Percentiles rank a stretch among this genome's conserved stretches.
Evolutionary conservation across 2,113 vertebrate genomes (phyloP).

Genomic region (Colinus virginianus): DNA sequence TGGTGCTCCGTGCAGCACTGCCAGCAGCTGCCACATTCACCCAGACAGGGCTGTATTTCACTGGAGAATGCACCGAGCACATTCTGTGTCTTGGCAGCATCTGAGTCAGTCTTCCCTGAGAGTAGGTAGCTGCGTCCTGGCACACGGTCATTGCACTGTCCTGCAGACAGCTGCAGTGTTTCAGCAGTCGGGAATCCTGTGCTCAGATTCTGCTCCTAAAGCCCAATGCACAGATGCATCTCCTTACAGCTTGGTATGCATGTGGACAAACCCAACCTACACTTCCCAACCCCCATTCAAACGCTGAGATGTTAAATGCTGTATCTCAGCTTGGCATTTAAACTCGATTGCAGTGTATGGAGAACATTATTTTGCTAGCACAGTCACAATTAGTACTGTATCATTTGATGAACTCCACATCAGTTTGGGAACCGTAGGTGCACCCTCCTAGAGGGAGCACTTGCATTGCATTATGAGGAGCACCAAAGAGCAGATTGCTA

Average conservation of each 20-base stretch:
- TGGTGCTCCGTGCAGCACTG: background rate
- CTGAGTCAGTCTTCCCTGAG: background rate
- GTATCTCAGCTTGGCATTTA: background rate
- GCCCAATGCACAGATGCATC: background rate
- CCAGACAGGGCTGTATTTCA: background rate
- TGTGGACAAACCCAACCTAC: background rate
- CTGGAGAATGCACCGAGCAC: background rate
- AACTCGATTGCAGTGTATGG: background rate
- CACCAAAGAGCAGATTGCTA: background rate
- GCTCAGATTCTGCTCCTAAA: background rate
- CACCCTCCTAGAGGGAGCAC: background rate
- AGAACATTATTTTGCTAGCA: background rate
- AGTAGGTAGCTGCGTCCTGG: rapidly evolving
- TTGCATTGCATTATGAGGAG: background rate
- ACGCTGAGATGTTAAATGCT: background rate
- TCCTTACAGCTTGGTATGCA: background rate
- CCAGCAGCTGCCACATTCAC: background rate
- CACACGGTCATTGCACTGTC: background rate
- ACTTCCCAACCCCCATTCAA: background rate
- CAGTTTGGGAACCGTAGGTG: background rate
- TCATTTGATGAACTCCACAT: background rate
- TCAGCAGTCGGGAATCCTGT: background rate
- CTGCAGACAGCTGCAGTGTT: background rate
- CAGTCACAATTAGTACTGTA: too few species aligned
- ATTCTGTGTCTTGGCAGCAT: background rate